Conservation (phyloP, 1,140 invertebrate genomes). For the Dolichoris vasculosae region DNA sequence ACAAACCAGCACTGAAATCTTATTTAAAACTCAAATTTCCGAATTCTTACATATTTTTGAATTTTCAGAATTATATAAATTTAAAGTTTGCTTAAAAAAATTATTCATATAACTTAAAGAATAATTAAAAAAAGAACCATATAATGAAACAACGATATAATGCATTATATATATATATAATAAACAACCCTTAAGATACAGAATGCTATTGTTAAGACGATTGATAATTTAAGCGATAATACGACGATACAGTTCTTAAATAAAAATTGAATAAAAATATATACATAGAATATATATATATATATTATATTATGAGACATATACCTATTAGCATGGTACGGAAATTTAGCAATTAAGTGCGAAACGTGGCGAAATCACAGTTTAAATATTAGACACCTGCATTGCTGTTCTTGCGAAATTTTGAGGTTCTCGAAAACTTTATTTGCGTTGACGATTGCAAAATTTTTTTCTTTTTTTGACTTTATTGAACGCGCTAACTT, state of each 20-base stretch:
- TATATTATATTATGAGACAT: background rate
- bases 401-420: conserved; percentile 46
- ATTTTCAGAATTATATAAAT: too few species aligned
- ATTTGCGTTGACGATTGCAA: background rate
- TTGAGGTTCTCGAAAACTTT: background rate
- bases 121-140: too few species aligned
- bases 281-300: background rate
- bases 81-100: too few species aligned
- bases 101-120: too few species aligned
- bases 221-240: conserved; percentile 40
- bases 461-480: conserved; percentile 9
- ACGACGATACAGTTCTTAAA: conserved; percentile 29
- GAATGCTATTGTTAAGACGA: conserved; percentile 61
- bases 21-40: too few species aligned
- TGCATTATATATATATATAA: conserved; percentile 73
- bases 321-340: background rate
- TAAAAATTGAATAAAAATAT: background rate
- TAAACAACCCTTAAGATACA: conserved; percentile 58
- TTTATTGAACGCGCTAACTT: background rate
- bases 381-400: background rate
- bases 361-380: conserved; percentile 29
- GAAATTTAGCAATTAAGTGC: conserved; percentile 29
- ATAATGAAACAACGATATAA: conserved; percentile 75
- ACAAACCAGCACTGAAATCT: too few species aligned
- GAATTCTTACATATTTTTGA: too few species aligned